phyloP scores from a whole-genome alignment of 2,797 vertebrate genomes.

The Propithecus perrieri region DNA sequence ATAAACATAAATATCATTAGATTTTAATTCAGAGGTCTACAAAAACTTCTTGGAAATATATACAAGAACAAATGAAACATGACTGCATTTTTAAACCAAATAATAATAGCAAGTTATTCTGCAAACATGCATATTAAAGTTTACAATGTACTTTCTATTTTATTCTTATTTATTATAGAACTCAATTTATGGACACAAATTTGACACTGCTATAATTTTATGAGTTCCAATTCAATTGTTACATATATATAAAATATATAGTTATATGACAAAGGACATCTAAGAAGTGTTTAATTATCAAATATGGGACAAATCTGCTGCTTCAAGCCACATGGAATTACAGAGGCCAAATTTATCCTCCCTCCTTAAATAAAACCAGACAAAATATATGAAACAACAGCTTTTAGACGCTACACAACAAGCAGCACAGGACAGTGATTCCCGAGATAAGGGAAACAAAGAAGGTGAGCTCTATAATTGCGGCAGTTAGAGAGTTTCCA shows the following conservation, averaged over 20 bases:
- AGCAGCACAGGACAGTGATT: background rate
- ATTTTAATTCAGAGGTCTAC: constrained; percentile 1
- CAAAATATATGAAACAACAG: background rate
- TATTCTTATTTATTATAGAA: constrained; percentile 9
- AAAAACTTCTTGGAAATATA: constrained; percentile 38
- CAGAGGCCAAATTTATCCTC: background rate
- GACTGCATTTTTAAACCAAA: constrained; percentile 37
- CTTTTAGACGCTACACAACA: background rate
- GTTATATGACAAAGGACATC: background rate
- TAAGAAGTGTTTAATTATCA: background rate
- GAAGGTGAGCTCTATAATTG: background rate
- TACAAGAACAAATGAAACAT: constrained; percentile 1
- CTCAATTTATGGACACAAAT: background rate
- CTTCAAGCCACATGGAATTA: constrained; percentile 1
- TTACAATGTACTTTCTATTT: background rate
- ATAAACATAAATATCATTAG: background rate
- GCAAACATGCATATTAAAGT: background rate
- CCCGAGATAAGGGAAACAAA: background rate
- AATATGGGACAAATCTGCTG: background rate
- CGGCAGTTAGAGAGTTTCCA: background rate
- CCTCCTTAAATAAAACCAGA: constrained; percentile 20
- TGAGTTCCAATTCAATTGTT: background rate
- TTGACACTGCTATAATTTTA: background rate
- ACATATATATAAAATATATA: background rate
- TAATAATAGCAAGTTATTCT: constrained; percentile 11